Evolutionary conservation across 2,888 invertebrate species (phyloP).

Genomic region (Trachelus stipa): DNA sequence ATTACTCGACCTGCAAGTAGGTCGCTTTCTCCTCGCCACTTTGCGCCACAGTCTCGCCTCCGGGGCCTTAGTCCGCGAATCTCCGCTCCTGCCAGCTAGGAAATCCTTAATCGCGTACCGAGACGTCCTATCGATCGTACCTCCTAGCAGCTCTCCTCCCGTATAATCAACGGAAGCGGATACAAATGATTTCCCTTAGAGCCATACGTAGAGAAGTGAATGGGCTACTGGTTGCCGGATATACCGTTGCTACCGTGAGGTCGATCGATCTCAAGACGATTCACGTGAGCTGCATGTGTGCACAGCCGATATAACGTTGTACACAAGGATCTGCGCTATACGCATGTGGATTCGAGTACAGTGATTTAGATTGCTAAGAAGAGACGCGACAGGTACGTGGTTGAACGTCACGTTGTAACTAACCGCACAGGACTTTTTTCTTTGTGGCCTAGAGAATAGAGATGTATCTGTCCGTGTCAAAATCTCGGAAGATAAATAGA

Average conservation of each 20-base stretch:
- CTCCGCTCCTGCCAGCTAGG: slow-evolving; percentile 19
- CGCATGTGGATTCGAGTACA: neutral
- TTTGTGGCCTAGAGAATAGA: neutral
- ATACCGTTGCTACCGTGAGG: neutral
- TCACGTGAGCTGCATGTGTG: neutral
- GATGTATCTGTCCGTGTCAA: neutral
- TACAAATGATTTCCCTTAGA: neutral
- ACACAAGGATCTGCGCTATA: neutral
- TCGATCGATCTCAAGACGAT: neutral
- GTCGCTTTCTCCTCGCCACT: slow-evolving; percentile 63
- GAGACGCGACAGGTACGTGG: neutral
- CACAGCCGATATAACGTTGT: neutral
- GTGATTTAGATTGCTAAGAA: neutral
- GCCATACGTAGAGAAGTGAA: neutral
- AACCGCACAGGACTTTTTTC: neutral
- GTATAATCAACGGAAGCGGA: neutral
- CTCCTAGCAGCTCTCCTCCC: neutral
- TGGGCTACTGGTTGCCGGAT: neutral
- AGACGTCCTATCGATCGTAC: neutral
- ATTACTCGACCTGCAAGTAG: slow-evolving; percentile 62
- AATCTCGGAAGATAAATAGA: neutral
- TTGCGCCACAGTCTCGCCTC: slow-evolving; percentile 34
- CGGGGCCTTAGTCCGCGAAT: slow-evolving; percentile 30
- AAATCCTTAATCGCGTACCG: slow-evolving; percentile 7
- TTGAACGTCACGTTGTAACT: neutral